A percentile compares a stretch with the other conserved stretches of the same genome.
Evolutionary conservation across 2,113 vertebrate species (phyloP).

Genomic region (Paradoxurus hermaphroditus): DNA sequence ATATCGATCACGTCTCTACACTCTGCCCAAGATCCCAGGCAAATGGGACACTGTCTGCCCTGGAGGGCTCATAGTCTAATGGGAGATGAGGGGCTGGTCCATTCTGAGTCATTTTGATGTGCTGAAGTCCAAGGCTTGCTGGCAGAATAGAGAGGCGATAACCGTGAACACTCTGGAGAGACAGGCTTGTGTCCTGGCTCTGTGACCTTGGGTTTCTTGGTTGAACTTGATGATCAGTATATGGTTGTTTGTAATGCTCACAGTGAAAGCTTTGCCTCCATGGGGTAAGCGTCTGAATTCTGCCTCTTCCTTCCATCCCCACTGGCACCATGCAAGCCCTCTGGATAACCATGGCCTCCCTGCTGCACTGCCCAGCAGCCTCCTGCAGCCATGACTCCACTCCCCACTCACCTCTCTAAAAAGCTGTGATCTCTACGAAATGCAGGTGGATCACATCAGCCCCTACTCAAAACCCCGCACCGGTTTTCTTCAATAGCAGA

Average conservation of each 20-base stretch:
- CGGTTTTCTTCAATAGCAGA: neutral
- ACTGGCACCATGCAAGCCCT: fast-evolving
- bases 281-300: neutral
- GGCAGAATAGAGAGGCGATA: neutral
- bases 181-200: neutral
- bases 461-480: neutral
- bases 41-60: too few species aligned
- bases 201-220: neutral
- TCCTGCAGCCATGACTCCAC: neutral
- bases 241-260: fast-evolving
- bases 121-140: neutral
- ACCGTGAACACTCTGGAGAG: neutral
- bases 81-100: fast-evolving
- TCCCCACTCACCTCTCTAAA: neutral
- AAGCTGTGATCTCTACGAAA: neutral
- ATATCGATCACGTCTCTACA: neutral
- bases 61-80: neutral
- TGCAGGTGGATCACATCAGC: too few species aligned
- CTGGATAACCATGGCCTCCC: fast-evolving
- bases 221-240: neutral
- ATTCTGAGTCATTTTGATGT: neutral
- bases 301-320: neutral
- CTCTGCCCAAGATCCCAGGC: neutral
- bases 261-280: neutral
- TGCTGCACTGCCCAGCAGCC: neutral